Evolutionary conservation across 2,797 vertebrate species (phyloP).

Genomic region (Hyperoplus lanceolatus): DNA sequence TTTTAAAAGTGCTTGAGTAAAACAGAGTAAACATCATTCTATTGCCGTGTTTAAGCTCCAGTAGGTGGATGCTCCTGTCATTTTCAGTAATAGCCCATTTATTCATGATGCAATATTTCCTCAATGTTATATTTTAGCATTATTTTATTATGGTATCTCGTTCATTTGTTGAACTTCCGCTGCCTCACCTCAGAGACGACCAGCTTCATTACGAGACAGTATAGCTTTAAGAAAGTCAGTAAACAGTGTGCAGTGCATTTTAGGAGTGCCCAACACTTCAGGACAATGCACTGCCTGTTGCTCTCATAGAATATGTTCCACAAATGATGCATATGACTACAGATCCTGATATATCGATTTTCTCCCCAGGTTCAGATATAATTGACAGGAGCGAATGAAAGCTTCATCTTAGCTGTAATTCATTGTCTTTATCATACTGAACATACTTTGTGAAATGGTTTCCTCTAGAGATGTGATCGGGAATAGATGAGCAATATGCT

Average conservation of each 20-base stretch:
- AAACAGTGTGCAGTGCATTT: no score
- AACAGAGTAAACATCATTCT: neutral
- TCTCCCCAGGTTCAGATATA: neutral
- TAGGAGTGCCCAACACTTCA: neutral
- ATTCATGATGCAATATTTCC: no score
- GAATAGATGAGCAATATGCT: neutral
- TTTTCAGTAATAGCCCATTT: neutral
- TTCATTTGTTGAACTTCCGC: neutral
- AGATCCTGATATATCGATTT: neutral
- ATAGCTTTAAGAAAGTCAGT: neutral
- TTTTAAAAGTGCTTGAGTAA: conserved; percentile 13
- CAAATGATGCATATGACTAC: neutral
- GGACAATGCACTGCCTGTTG: neutral
- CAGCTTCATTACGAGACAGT: neutral
- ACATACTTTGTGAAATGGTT: neutral
- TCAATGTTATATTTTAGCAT: no score
- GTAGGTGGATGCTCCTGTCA: neutral
- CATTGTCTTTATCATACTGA: neutral
- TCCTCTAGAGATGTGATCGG: neutral
- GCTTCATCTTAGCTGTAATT: neutral
- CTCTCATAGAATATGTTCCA: neutral
- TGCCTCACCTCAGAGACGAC: neutral
- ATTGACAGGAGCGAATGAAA: neutral
- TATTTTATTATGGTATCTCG: no score
- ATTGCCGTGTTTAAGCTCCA: neutral